Evolutionary conservation across 2,113 vertebrate genomes (phyloP).

Genomic region (Laticauda laticaudata): DNA sequence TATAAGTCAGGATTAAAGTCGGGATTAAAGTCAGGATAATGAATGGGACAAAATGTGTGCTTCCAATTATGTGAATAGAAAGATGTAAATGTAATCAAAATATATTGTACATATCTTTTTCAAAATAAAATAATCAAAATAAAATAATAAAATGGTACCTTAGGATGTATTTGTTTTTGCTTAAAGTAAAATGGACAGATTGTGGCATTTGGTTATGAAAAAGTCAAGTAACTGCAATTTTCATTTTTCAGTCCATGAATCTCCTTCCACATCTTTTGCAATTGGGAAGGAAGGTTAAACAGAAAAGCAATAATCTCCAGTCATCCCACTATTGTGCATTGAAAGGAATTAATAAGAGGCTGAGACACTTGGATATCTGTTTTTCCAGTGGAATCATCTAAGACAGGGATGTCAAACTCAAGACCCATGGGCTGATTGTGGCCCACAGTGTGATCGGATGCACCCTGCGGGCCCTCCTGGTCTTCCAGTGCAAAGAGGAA

Average conservation of each 20-base stretch:
- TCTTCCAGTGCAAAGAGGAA: too few relatives aligned
- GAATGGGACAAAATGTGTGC: not conserved
- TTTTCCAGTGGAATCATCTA: not conserved
- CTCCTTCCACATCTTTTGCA: not conserved
- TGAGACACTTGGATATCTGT: not conserved
- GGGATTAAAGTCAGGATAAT: not conserved
- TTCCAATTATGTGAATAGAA: not conserved
- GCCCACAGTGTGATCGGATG: too few relatives aligned
- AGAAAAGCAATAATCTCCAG: not conserved
- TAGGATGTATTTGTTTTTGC: not conserved
- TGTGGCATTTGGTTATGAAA: not conserved
- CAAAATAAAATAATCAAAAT: constrained; percentile 18
- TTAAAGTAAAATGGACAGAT: not conserved
- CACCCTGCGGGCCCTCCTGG: too few relatives aligned
- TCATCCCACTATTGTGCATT: not conserved
- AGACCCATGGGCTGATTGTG: too few relatives aligned
- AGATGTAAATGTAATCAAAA: constrained; percentile 23
- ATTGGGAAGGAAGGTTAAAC: not conserved
- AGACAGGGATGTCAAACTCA: too few relatives aligned
- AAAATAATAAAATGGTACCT: not conserved
- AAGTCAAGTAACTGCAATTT: not conserved
- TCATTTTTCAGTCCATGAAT: not conserved
- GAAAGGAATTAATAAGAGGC: not conserved
- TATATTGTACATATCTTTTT: constrained; percentile 14
- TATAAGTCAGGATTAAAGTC: not conserved